Base-by-base conservation (phyloP, 2,888 invertebrate species). In the Hypena proboscidalis region DNA sequence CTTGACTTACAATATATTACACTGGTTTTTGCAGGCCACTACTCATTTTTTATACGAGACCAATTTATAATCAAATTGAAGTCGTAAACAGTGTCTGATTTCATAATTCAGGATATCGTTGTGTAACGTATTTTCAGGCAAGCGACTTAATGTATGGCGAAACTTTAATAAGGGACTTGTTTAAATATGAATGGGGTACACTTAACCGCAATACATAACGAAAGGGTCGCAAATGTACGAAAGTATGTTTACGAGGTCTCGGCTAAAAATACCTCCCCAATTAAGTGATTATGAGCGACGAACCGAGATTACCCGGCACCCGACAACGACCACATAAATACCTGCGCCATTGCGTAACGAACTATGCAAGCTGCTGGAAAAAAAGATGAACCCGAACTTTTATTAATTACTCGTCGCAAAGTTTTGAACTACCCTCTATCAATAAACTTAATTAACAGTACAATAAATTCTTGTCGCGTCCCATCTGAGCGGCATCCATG, bases 361-460 rank as follows among this genome's bases (percentile, higher is more conserved):
- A 59, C 30, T 20, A 8, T 23, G 13, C 3, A 29, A 23, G 35
- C 9, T 26, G 10, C n/a, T n/a, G n/a, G 29, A 30, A 36, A 3
- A 20, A 30, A 27, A 26, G 27, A 43, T 46, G 17, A 5, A 0
- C 19, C n/a, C n/a, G 4, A 26, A 37, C 4, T 44, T 56, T 41
- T 34, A 61, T 50, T 50, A 52, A 57, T 65, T 44, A 55, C 14
- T 48, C 4, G 25, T 34, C 15, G 40, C 38, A 32, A 46, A 53
- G 40, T 63, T 56, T 56, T 47, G 26, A 41, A 53, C 41, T 53
- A 45, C 36, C 29, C 35, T 46, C 53, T 63, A 57, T 60, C 58
- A 52, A 61, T 67, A 56, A 64, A 64, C 43, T 69, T 56, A 63
- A 67, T 67, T 67, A 67, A 57, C 53, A 49, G 35, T 45, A 57